These are phyloP conservation scores for Nemurella pictetii DNA, from an alignment of 2,888 invertebrate genomes.

Conservation along the genomic window DNA sequence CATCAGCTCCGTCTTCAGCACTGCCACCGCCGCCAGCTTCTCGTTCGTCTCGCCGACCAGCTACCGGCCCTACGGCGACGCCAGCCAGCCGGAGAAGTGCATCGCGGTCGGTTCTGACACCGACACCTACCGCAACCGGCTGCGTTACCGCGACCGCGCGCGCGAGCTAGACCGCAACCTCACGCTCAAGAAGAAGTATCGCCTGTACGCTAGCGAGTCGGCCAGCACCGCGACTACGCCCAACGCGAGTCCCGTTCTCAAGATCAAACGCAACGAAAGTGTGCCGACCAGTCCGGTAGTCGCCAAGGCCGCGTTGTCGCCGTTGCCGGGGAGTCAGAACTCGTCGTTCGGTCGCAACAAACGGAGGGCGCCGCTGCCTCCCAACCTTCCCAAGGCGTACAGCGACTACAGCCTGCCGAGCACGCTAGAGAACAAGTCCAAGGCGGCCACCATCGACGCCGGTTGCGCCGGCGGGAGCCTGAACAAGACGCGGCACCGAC, in stretches of 20 bases:
- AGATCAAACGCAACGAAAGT: slow-evolving; percentile 23
- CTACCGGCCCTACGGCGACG: slow-evolving; percentile 53
- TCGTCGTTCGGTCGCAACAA: slow-evolving; percentile 43
- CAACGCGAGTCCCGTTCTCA: slow-evolving; percentile 31
- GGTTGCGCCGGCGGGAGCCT: slow-evolving; percentile 30
- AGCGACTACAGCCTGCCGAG: slow-evolving; percentile 45
- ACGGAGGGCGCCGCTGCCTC: slow-evolving; percentile 45
- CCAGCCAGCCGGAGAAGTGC: slow-evolving; percentile 52
- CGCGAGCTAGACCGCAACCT: slow-evolving; percentile 63
- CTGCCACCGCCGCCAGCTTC: slow-evolving; percentile 72
- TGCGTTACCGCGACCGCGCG: slow-evolving; percentile 62
- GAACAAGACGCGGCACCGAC: slow-evolving; percentile 51
- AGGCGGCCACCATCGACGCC: too few species aligned
- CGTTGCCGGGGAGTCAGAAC: slow-evolving; percentile 42
- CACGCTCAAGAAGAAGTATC: slow-evolving; percentile 68
- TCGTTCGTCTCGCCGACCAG: slow-evolving; percentile 65
- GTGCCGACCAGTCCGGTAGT: slow-evolving; percentile 7
- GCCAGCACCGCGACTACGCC: slow-evolving; percentile 30
- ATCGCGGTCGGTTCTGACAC: slow-evolving; percentile 62
- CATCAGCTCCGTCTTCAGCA: slow-evolving; percentile 70
- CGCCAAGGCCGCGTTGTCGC: slow-evolving; percentile 8
- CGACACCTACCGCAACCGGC: slow-evolving; percentile 64
- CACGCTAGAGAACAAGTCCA: slow-evolving; percentile 40
- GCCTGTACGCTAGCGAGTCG: slow-evolving; percentile 54
- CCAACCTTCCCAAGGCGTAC: slow-evolving; percentile 45